Evolutionary conservation across 1,140 invertebrate genomes (phyloP).

Genomic region (Anoplolepis gracilipes): DNA sequence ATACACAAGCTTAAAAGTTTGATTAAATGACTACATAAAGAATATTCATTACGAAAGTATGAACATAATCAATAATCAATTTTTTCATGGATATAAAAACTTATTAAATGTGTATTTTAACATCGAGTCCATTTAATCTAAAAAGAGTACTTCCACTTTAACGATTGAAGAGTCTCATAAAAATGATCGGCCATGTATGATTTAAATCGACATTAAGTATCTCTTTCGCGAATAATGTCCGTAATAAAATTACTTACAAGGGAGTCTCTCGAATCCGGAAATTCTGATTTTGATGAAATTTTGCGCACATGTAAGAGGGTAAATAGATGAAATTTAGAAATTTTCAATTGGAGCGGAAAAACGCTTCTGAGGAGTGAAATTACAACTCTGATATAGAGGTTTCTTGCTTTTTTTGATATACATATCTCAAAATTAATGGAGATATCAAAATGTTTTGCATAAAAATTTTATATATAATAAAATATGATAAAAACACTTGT

Average conservation of each 20-base stretch:
- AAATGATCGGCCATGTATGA: neutral
- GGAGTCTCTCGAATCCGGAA: too few species aligned
- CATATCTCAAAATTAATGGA: too few species aligned
- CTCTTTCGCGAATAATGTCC: constrained; percentile 1
- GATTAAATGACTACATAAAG: constrained; percentile 5
- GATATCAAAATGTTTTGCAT: too few species aligned
- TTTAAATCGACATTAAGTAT: constrained; percentile 19
- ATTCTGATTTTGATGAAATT: too few species aligned
- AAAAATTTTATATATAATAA: too few species aligned
- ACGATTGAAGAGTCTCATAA: constrained; percentile 10
- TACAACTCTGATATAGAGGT: too few species aligned
- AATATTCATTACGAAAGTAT: constrained; percentile 10
- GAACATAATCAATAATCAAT: neutral
- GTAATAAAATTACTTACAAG: constrained; percentile 19
- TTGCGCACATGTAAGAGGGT: too few species aligned
- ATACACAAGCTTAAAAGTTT: neutral
- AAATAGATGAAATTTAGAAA: too few species aligned
- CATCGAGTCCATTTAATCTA: neutral
- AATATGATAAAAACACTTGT: too few species aligned
- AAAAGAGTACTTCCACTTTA: neutral
- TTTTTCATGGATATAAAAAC: constrained; percentile 8
- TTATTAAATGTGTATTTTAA: constrained; percentile 29
- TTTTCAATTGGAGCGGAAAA: too few species aligned
- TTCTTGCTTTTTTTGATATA: too few species aligned
- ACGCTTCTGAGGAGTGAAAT: too few species aligned